Evolutionary conservation across 2,888 invertebrate species (phyloP).

Genomic region (Dromius quadrimaculatus): DNA sequence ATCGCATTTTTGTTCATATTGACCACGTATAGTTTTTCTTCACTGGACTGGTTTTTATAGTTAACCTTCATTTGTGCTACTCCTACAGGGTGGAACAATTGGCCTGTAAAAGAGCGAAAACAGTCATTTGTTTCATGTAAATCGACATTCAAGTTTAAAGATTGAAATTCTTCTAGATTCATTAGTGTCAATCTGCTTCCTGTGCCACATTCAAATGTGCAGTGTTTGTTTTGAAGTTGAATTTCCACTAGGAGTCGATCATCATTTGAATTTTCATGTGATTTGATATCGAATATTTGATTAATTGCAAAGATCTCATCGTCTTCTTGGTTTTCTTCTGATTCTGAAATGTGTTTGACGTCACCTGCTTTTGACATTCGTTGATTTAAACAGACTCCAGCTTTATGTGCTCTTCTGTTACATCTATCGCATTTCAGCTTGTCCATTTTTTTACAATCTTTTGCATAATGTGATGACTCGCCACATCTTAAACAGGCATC

Average conservation of each 20-base stretch:
- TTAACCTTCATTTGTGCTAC: not conserved
- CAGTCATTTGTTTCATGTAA: not conserved
- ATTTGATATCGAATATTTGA: not conserved
- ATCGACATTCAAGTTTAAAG: not conserved
- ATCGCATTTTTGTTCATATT: not conserved
- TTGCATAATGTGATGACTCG: no score
- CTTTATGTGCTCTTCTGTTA: not conserved
- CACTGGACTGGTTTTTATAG: not conserved
- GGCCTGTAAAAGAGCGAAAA: not conserved
- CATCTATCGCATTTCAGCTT: not conserved
- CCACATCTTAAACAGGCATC: not conserved
- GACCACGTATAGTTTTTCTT: not conserved
- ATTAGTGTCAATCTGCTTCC: not conserved
- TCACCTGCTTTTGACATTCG: no score
- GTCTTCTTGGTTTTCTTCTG: not conserved
- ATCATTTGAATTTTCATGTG: not conserved
- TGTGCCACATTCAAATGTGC: not conserved
- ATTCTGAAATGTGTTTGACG: no score
- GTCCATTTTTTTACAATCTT: not conserved
- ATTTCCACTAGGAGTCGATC: not conserved
- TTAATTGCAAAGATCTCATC: not conserved
- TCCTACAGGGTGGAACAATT: not conserved
- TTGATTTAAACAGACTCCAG: not conserved
- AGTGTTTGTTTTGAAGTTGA: not conserved
- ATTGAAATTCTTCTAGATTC: not conserved